Evolutionary conservation across 1,140 invertebrate genomes (phyloP).

Genomic region (Tigriopus japonicus): DNA sequence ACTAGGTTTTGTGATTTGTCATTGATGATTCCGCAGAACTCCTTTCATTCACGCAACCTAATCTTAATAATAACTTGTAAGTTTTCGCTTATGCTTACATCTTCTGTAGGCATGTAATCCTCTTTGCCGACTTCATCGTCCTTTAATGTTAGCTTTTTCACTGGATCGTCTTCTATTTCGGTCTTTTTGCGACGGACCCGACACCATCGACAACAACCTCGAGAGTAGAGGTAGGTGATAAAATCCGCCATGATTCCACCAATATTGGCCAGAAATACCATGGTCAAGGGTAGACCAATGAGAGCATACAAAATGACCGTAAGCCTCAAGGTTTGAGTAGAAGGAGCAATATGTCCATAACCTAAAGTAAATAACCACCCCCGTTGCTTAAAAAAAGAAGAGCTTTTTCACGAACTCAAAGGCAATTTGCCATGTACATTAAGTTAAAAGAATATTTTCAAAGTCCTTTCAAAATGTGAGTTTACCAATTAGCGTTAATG

Average conservation of each 20-base stretch:
- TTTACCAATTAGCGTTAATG: slow-evolving; percentile 21
- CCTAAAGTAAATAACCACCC: slow-evolving; percentile 20
- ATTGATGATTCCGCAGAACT: too few relatives aligned
- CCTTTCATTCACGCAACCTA: too few relatives aligned
- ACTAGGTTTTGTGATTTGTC: too few relatives aligned
- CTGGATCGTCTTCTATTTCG: slow-evolving; percentile 13
- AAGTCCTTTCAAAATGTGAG: neutral
- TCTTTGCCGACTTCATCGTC: slow-evolving; percentile 21
- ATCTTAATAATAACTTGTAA: too few relatives aligned
- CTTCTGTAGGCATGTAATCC: slow-evolving; percentile 22
- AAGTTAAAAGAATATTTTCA: too few relatives aligned
- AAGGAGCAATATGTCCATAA: slow-evolving; percentile 23
- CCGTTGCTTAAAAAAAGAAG: too few relatives aligned
- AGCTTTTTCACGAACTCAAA: too few relatives aligned
- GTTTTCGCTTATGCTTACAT: neutral
- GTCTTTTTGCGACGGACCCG: slow-evolving; percentile 16
- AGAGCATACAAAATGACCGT: slow-evolving; percentile 22
- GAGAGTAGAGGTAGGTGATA: slow-evolving; percentile 20
- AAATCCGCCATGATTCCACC: slow-evolving; percentile 22
- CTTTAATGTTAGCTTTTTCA: slow-evolving; percentile 9
- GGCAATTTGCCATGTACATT: too few relatives aligned
- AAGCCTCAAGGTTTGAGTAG: slow-evolving; percentile 20
- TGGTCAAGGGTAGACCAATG: slow-evolving; percentile 22
- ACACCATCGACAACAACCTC: slow-evolving; percentile 20
- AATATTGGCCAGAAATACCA: slow-evolving; percentile 23